These are phyloP conservation scores for Xylophagus ater DNA, from an alignment of 2,888 invertebrate species.

Conservation along the genomic window DNA sequence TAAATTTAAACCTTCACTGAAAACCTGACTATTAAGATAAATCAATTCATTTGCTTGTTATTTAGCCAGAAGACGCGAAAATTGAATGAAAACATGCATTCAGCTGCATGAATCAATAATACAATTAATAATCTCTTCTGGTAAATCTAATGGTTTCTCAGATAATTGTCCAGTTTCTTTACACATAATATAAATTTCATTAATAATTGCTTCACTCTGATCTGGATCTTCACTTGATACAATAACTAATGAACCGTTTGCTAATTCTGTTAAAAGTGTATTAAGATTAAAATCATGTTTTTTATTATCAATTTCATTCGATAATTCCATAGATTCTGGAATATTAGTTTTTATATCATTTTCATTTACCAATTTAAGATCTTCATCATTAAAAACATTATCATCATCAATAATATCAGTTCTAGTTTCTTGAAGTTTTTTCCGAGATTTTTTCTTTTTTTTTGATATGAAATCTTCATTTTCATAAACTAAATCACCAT, in stretches of 20 bases:
- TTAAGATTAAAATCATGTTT: slow-evolving; percentile 23
- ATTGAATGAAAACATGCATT: no score
- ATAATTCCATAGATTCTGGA: background rate
- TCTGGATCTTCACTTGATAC: slow-evolving; percentile 32
- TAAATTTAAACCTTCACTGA: no score
- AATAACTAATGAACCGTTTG: slow-evolving; percentile 33
- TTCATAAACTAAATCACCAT: slow-evolving; percentile 16
- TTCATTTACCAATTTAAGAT: background rate
- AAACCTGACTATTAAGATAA: no score
- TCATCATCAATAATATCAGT: background rate
- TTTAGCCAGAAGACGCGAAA: no score
- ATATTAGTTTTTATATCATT: background rate
- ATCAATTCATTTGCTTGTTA: no score
- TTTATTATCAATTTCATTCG: slow-evolving; percentile 6
- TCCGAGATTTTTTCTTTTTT: background rate
- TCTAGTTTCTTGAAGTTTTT: background rate
- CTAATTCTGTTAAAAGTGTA: slow-evolving; percentile 30
- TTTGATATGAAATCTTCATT: slow-evolving; percentile 9
- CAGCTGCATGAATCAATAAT: no score
- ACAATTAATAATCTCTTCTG: slow-evolving; percentile 34
- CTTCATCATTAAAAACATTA: slow-evolving; percentile 1
- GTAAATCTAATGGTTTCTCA: slow-evolving; percentile 35
- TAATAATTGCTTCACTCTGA: slow-evolving; percentile 24
- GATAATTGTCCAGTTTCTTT: slow-evolving; percentile 30
- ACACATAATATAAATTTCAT: slow-evolving; percentile 35